Conservation (phyloP, 2,888 invertebrate species). For the Sicus ferrugineus region DNA sequence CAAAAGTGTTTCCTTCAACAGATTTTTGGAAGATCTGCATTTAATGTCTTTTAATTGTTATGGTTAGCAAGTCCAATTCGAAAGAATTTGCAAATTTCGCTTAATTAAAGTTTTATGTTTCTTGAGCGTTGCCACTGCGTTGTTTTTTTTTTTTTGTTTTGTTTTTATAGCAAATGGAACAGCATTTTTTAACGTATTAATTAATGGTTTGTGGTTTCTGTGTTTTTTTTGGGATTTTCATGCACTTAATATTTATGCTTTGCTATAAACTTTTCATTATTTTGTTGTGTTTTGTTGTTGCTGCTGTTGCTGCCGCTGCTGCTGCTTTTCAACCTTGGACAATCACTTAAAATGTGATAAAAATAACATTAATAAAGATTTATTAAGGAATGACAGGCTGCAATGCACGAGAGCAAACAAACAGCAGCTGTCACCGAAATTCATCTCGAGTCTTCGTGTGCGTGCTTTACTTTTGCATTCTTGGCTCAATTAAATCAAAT, state of each 20-base stretch:
- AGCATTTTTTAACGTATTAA: neutral
- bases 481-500: too few species aligned
- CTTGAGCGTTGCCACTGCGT: neutral
- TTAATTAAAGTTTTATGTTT: slow-evolving; percentile 16
- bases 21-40: neutral
- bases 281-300: neutral
- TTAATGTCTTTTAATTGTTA: neutral
- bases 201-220: neutral
- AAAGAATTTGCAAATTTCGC: slow-evolving; percentile 15
- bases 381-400: neutral
- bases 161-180: neutral
- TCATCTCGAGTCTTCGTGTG: too few species aligned
- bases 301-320: neutral
- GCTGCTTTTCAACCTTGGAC: neutral
- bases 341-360: neutral
- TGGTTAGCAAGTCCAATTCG: neutral
- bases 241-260: neutral
- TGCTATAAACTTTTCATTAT: neutral
- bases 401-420: neutral
- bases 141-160: slow-evolving; percentile 9
- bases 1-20: neutral
- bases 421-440: too few species aligned
- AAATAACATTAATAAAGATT: slow-evolving; percentile 8
- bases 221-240: neutral
- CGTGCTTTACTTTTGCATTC: too few species aligned